Evolutionary conservation across 2,113 vertebrate species (phyloP).

Genomic region (Herpetotheres cachinnans): DNA sequence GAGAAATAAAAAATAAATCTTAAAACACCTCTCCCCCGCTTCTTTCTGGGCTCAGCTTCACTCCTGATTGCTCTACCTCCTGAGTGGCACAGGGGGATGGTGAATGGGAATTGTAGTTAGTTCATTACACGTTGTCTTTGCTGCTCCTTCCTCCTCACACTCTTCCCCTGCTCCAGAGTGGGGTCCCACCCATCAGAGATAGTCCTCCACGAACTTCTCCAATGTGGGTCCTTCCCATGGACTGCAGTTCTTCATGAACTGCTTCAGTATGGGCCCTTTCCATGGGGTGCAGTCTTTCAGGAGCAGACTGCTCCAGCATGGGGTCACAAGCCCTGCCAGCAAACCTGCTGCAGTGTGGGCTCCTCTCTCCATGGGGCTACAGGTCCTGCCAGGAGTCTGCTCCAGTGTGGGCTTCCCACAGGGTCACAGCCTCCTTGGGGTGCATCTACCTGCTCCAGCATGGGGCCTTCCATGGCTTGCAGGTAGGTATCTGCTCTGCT

Average conservation of each 20-base stretch:
- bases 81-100: fast-evolving
- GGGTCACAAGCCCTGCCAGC: not conserved
- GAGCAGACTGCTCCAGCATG: not conserved
- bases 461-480: too few relatives aligned
- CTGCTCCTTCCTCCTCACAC: not conserved
- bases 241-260: not conserved
- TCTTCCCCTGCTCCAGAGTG: not conserved
- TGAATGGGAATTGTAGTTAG: not conserved
- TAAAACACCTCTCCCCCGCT: not conserved
- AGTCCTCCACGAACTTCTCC: not conserved
- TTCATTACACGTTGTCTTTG: not conserved
- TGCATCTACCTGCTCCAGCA: fast-evolving
- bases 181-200: too few relatives aligned
- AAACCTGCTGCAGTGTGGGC: fast-evolving
- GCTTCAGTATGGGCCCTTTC: not conserved
- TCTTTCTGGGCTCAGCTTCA: not conserved
- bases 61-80: not conserved
- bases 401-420: too few relatives aligned
- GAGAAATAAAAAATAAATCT: not conserved
- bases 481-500: not conserved
- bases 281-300: not conserved
- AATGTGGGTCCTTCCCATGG: not conserved
- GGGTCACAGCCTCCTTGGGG: too few relatives aligned
- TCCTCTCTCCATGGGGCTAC: too few relatives aligned
- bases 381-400: too few relatives aligned